Conservation (phyloP, 1,140 invertebrate species). For the Aphaenogaster rudis region DNA sequence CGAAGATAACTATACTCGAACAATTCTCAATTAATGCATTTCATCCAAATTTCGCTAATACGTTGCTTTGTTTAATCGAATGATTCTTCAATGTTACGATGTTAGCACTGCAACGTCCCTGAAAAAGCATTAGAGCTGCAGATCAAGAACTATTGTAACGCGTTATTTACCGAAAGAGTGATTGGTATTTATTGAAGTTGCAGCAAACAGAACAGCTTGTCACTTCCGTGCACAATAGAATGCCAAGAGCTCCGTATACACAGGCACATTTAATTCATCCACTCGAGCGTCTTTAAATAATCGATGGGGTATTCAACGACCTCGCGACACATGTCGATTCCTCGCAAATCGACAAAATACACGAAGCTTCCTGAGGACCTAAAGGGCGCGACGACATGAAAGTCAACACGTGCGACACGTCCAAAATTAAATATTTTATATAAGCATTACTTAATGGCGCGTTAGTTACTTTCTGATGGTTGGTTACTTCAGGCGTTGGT, state of each 20-base stretch:
- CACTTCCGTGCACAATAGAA: constrained; percentile 13
- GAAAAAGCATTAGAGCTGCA: constrained; percentile 22
- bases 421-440: constrained; percentile 51
- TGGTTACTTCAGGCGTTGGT: not conserved
- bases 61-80: constrained; percentile 18
- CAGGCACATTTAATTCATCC: constrained; percentile 42
- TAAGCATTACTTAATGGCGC: not conserved
- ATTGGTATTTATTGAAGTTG: constrained; percentile 52
- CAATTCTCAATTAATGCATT: not conserved
- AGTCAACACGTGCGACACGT: constrained; percentile 11
- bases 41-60: not conserved
- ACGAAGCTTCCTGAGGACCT: not conserved
- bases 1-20: not conserved
- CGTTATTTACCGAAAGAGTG: constrained; percentile 26
- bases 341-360: constrained; percentile 16
- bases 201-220: constrained; percentile 37
- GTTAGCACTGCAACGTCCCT: too few species aligned
- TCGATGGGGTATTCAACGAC: constrained; percentile 24
- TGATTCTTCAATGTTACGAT: not conserved
- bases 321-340: constrained; percentile 42
- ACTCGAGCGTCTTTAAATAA: constrained; percentile 56
- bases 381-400: constrained; percentile 14
- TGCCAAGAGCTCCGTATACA: constrained; percentile 17
- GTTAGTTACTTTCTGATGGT: not conserved
- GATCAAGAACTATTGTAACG: constrained; percentile 19